These are phyloP conservation scores for Leptothorax acervorum DNA, from an alignment of 2,888 invertebrate genomes.

Conservation along the genomic window DNA sequence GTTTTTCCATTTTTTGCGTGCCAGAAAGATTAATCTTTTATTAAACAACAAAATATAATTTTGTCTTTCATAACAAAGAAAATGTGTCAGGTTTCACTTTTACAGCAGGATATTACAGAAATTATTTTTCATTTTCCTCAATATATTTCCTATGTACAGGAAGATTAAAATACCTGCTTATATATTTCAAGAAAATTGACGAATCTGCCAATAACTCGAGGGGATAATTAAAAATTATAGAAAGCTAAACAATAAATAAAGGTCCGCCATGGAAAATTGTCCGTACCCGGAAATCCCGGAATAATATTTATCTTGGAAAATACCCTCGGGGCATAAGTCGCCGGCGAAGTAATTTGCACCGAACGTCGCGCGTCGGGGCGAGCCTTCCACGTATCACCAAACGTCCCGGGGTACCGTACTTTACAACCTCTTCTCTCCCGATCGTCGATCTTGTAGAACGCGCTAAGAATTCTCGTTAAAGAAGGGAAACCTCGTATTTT, in stretches of 20 bases:
- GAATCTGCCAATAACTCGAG: neutral
- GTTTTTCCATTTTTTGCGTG: neutral
- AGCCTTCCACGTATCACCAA: neutral
- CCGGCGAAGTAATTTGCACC: constrained; percentile 43
- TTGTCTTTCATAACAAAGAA: neutral
- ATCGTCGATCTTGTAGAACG: constrained; percentile 39
- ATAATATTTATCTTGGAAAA: constrained; percentile 43
- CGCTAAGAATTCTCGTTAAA: constrained; percentile 34
- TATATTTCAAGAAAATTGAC: neutral
- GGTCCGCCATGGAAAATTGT: neutral
- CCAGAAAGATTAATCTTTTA: neutral
- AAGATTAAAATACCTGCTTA: neutral
- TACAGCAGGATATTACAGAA: neutral
- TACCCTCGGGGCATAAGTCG: constrained; percentile 42
- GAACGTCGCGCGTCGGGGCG: neutral
- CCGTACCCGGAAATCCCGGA: neutral
- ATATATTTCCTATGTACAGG: neutral
- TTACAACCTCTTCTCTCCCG: constrained; percentile 48
- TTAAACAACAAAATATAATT: neutral
- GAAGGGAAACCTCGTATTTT: constrained; percentile 40
- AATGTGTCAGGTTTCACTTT: neutral
- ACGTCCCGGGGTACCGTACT: constrained; percentile 15
- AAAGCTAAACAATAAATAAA: neutral
- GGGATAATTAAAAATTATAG: constrained; percentile 20
- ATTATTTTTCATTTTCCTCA: neutral